Evolutionary conservation across 1,140 invertebrate genomes (phyloP), one percentile per base, ranked within the genome.

Genomic region (Tenebrio molitor): DNA sequence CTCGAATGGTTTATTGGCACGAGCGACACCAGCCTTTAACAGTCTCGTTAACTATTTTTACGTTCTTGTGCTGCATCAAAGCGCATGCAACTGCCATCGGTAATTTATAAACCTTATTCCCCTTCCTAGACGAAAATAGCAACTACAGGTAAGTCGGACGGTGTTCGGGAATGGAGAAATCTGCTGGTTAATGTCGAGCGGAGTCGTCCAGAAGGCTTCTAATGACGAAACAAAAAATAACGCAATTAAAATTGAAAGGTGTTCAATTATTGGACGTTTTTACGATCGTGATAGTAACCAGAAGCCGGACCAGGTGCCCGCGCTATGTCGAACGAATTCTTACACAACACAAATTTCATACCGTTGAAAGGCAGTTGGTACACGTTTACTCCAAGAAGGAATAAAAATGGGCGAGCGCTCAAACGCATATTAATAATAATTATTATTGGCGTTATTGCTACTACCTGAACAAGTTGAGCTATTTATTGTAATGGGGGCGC

Each of bases 211-310:
- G 12, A 41, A n/a, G 2, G 7, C 4, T 41, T 41, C 44, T 19
- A 50, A 50, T 21, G 44, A 21, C 23, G 50, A 17, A 65, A 23
- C 64, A 2, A 12, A 39, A 65, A 66, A 23, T 23, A 41, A n/a
- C 39, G 36, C 36, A 44, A 66, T 66, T 66, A 66, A 44, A 25
- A 41, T 6, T 12, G 64, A 66, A 66, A 66, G 64, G 64, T 66
- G 64, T 66, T 29, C 42, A 44, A 66, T 66, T 66, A 66, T 66
- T 42, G 64, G 42, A 41, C 39, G 15, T 71, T 71, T 71, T 71
- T 65, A 65, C 33, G 69, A 41, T 21, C 29, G 8, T 46, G 69
- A 71, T 65, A 64, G 69, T 46, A 71, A 71, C 69, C 69, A 71
- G 69, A 71, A 71, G 46, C 69, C 62, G 23, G 19, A 58, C 58